These are phyloP conservation scores for Megaceryle maxima DNA, from an alignment of 2,113 vertebrate species.

Conservation along the genomic window DNA sequence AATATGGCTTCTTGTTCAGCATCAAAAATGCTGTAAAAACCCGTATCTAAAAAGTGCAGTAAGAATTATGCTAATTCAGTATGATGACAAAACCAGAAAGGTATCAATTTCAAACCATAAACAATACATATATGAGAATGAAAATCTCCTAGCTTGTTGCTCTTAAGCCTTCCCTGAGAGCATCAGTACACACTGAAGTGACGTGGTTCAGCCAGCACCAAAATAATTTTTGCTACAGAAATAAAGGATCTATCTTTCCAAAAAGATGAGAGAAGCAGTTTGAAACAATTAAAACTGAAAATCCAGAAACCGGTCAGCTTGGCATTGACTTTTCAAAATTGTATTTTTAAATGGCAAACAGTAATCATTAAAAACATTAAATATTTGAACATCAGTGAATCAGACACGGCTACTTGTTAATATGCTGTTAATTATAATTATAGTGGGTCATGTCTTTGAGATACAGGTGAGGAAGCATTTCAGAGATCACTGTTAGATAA, in stretches of 20 bases:
- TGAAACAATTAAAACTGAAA: background rate
- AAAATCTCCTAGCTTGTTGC: background rate
- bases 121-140: background rate
- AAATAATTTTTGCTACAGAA: background rate
- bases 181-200: background rate
- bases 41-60: background rate
- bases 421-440: background rate
- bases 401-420: background rate
- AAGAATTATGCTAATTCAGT: accelerated
- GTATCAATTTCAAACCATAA: background rate
- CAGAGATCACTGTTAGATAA: background rate
- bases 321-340: background rate
- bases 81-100: background rate
- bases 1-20: background rate
- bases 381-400: background rate
- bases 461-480: background rate
- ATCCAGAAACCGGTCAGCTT: background rate
- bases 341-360: background rate
- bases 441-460: background rate
- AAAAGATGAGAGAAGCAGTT: background rate
- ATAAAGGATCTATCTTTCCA: background rate
- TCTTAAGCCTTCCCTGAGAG: background rate
- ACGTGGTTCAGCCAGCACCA: background rate
- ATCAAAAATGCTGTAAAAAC: background rate
- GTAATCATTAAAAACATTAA: background rate